Evolutionary conservation across 2,888 invertebrate species (phyloP), one percentile per base, ranked within the genome.

Genomic region (Carpatolechia fugitivella): DNA sequence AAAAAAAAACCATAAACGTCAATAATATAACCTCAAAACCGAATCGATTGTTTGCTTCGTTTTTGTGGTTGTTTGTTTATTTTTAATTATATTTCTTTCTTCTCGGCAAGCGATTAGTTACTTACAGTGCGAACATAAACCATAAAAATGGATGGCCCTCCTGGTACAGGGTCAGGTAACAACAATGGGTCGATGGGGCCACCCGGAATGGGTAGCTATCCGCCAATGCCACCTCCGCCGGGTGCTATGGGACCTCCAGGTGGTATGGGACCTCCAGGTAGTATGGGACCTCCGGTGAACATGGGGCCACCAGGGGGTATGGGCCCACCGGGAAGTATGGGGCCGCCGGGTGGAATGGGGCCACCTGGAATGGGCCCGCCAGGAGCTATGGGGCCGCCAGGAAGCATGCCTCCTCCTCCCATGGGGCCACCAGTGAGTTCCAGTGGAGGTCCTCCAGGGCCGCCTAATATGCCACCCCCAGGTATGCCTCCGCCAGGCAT

Each of bases 111-210:
- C n/a, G n/a, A 44, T 24, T 44, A n/a, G 1, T 24, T 24, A 24
- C 3, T 7, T 20, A 11, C 44, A 24, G 44, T 24, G 44, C 6
- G 6, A 5, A 5, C 7, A 35, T 16, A 33, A 16, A 38, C 10
- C 14, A 1, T 20, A 70, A 57, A 29, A 49, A 88, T 88, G 88
- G 88, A 89, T 20, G 87, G 85, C 59, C 87, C 87, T 50, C 85
- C 89, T 40, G 89, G 88, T 24, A 82, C 82, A 3, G 82, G 80
- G 56, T 76, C 85, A 38, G 68, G 76, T 4, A 78, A 72, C 58
- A 83, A 76, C 59, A 78, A 74, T 66, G 82, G 78, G 51, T 60
- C 78, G 18, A 76, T 84, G 69, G 72, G 70, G 14, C 54, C 54
- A 8, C 78, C 82, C 60, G 78, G 80, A 29, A 79, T 82, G 75